Conservation (phyloP, 2,113 vertebrate species). For the Excalfactoria chinensis region DNA sequence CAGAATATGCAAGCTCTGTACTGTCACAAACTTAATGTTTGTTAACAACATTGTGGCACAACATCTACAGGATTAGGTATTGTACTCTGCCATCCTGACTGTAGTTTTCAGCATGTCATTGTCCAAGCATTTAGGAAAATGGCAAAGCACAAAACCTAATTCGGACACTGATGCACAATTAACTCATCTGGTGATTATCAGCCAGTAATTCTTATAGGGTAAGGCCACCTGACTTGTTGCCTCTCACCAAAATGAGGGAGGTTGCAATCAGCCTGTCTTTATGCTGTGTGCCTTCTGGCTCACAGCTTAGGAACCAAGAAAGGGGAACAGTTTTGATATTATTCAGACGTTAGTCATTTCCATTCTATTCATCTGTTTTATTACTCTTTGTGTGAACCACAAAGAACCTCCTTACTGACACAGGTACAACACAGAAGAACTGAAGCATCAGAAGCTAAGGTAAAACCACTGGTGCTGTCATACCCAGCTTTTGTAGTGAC, state of each 20-base stretch:
- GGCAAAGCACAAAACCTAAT: background rate
- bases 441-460: background rate
- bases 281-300: background rate
- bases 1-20: background rate
- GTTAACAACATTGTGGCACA: background rate
- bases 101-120: background rate
- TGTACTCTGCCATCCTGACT: background rate
- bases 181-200: background rate
- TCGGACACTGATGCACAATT: background rate
- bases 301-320: background rate
- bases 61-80: background rate
- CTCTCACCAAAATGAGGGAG: background rate
- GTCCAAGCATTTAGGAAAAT: background rate
- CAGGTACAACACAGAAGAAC: background rate
- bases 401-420: background rate
- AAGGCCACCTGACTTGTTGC: background rate
- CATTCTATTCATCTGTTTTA: background rate
- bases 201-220: background rate
- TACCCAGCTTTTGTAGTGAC: background rate
- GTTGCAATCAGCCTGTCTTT: background rate
- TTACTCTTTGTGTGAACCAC: background rate
- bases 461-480: background rate
- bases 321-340: background rate
- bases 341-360: background rate
- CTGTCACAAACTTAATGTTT: background rate